Conservation (phyloP, 2,113 vertebrate genomes). For the Panthera uncia region DNA sequence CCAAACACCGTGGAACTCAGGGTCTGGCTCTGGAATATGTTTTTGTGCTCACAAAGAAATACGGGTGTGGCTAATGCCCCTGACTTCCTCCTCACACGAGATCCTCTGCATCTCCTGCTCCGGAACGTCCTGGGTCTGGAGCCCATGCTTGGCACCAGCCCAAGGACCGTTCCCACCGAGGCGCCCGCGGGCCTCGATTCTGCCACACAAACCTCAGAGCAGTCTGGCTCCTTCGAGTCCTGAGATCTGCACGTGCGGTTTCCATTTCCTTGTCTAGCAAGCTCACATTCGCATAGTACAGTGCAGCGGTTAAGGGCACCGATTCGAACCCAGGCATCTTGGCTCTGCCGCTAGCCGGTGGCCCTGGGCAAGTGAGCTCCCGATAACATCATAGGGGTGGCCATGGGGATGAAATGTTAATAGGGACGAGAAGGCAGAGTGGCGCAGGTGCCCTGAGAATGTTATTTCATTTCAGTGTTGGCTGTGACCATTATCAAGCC, state of each 20-base stretch:
- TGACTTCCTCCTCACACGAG: not conserved
- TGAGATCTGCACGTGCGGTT: fast-evolving
- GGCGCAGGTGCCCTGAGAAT: fast-evolving
- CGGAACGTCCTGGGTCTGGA: not conserved
- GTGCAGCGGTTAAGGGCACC: not conserved
- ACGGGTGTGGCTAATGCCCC: not conserved
- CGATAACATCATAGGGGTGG: not conserved
- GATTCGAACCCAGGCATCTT: not conserved
- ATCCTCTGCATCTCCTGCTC: not conserved
- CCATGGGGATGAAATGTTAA: too few relatives aligned
- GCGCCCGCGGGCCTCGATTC: not conserved
- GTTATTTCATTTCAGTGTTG: fast-evolving
- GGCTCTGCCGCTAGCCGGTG: not conserved
- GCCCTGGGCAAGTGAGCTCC: not conserved
- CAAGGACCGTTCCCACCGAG: not conserved
- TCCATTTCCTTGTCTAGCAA: not conserved
- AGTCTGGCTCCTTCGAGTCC: fast-evolving
- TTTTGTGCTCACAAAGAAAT: slow-evolving; percentile 39
- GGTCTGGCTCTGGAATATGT: not conserved
- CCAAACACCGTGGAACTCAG: not conserved
- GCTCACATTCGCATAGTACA: fast-evolving
- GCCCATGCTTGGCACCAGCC: not conserved
- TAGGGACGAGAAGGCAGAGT: not conserved
- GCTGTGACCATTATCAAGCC: too few relatives aligned
- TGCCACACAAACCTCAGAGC: not conserved